Conservation (phyloP, 2,888 invertebrate species). For the Nomada fabriciana region DNA sequence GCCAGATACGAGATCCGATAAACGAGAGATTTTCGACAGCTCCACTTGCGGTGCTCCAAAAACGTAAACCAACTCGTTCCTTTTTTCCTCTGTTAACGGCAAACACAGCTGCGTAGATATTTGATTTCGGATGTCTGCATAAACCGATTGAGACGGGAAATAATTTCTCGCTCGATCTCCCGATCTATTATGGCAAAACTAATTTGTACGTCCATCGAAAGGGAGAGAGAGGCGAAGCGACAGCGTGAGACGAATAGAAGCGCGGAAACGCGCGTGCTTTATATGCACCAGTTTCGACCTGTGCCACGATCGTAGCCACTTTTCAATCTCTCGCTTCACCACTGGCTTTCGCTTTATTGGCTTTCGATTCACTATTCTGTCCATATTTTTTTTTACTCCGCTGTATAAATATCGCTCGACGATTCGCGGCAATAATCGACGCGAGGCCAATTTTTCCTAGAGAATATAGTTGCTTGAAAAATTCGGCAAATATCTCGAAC, state of each 20-base stretch:
- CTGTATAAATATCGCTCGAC: conserved; percentile 22
- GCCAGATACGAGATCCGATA: background rate
- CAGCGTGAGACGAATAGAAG: background rate
- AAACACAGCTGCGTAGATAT: conserved; percentile 1
- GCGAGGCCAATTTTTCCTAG: conserved; percentile 4
- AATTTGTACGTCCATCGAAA: conserved; percentile 1
- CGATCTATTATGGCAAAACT: conserved; percentile 29
- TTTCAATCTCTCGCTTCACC: conserved; percentile 47
- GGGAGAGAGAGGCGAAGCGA: background rate
- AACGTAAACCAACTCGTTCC: no score
- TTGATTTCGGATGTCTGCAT: conserved; percentile 21
- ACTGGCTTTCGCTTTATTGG: conserved; percentile 23
- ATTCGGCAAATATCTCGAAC: background rate
- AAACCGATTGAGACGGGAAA: background rate
- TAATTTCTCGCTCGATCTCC: conserved; percentile 24
- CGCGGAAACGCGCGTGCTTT: conserved; percentile 14
- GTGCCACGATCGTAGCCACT: conserved; percentile 47
- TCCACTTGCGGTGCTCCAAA: no score
- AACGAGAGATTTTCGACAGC: background rate
- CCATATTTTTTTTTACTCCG: background rate
- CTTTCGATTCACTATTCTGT: conserved; percentile 20
- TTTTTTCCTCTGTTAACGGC: no score
- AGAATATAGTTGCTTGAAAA: background rate
- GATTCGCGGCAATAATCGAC: conserved; percentile 31
- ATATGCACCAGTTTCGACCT: conserved; percentile 19